Conservation (phyloP, 2,113 vertebrate species). For the Percina caprodes region DNA sequence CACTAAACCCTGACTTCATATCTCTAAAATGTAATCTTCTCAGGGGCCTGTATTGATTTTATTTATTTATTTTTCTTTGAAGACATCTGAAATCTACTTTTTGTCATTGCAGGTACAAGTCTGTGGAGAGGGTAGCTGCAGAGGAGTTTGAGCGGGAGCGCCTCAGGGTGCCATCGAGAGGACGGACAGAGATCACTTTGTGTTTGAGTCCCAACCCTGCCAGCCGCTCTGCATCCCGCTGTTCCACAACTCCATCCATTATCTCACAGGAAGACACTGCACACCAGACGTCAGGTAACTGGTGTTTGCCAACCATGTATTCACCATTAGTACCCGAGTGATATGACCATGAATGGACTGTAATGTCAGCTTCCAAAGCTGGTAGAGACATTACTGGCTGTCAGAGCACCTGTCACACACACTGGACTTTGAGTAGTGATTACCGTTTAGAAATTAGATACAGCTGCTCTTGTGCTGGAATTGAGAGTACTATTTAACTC, state of each 20-base stretch:
- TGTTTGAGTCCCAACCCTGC: constrained; percentile 87
- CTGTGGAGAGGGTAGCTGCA: constrained; percentile 90
- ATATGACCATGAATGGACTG: constrained; percentile 2
- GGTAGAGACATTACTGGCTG: constrained; percentile 2
- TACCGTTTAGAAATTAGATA: constrained; percentile 11
- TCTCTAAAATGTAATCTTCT: not conserved
- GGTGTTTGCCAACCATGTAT: not conserved
- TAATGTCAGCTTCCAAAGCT: constrained; percentile 3
- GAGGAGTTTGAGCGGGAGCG: constrained; percentile 93
- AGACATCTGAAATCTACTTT: not conserved
- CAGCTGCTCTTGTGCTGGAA: constrained; percentile 8
- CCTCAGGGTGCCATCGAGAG: constrained; percentile 82
- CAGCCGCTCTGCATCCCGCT: constrained; percentile 76
- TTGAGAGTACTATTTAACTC: not conserved
- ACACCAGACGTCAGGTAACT: constrained; percentile 82
- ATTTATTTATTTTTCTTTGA: not conserved
- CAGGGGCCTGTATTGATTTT: not conserved
- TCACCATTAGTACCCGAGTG: not conserved
- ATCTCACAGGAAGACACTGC: constrained; percentile 81
- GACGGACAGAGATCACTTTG: constrained; percentile 92
- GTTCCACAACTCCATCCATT: constrained; percentile 77
- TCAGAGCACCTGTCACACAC: constrained; percentile 9
- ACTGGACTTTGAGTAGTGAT: not conserved
- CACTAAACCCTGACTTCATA: not conserved
- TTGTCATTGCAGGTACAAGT: constrained; percentile 90